These are phyloP conservation scores for Vipera ursinii DNA, from an alignment of 2,797 vertebrate genomes.

Conservation along the genomic window DNA sequence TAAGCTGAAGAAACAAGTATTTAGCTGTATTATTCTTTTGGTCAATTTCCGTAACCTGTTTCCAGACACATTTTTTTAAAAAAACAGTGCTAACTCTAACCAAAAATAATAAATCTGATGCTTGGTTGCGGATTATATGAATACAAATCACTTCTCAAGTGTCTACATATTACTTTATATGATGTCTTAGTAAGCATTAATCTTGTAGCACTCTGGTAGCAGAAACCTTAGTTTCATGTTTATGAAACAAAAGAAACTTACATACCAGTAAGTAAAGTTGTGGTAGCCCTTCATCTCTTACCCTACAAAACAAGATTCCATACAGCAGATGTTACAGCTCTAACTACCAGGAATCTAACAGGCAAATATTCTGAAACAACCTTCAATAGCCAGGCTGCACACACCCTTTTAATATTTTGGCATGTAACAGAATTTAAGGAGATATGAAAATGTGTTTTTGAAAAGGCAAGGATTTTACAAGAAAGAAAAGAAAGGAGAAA, in stretches of 20 bases:
- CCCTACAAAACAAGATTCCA: slow-evolving; percentile 73
- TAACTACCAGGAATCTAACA: slow-evolving; percentile 66
- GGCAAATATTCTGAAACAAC: slow-evolving; percentile 67
- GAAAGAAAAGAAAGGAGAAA: slow-evolving; percentile 54
- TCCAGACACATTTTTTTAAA: background rate
- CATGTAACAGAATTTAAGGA: slow-evolving; percentile 58
- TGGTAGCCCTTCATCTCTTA: slow-evolving; percentile 68
- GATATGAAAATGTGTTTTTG: slow-evolving; percentile 50
- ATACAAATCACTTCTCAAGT: background rate
- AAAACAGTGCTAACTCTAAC: background rate
- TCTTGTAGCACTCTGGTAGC: slow-evolving; percentile 13
- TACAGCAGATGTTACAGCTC: slow-evolving; percentile 69
- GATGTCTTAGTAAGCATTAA: slow-evolving; percentile 4
- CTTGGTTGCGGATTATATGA: background rate
- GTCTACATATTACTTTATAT: background rate
- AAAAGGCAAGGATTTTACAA: slow-evolving; percentile 61
- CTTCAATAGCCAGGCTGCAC: slow-evolving; percentile 58
- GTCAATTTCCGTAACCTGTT: background rate
- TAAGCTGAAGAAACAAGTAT: background rate
- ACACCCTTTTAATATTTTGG: slow-evolving; percentile 26
- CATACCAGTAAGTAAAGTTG: slow-evolving; percentile 70
- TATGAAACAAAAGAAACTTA: slow-evolving; percentile 70
- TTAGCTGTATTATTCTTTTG: slow-evolving; percentile 1
- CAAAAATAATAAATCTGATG: slow-evolving; percentile 9
- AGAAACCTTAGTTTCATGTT: slow-evolving; percentile 57